phyloP scores from a whole-genome alignment of 2,797 vertebrate genomes.

The Diceros bicornis region DNA sequence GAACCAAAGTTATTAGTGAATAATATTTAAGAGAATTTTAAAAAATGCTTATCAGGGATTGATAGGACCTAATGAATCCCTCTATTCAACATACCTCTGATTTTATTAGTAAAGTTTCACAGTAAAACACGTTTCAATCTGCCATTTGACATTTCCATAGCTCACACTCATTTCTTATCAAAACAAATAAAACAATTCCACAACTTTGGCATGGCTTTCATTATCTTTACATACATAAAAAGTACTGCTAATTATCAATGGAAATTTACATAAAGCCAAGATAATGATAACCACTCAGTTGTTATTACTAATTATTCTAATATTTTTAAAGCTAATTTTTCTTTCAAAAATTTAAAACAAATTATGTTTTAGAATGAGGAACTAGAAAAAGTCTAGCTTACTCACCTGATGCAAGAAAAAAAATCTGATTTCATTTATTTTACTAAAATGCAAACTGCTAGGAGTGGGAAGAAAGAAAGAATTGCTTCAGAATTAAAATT shows the following conservation, averaged over 20 bases:
- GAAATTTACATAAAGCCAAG: slow-evolving; percentile 27
- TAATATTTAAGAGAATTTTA: slow-evolving; percentile 42
- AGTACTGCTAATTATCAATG: not conserved
- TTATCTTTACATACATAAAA: slow-evolving; percentile 52
- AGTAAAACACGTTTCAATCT: slow-evolving; percentile 60
- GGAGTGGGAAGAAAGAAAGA: slow-evolving; percentile 27
- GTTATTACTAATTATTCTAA: slow-evolving; percentile 55
- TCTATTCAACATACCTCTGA: not conserved
- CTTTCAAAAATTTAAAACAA: slow-evolving; percentile 60
- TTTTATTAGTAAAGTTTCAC: slow-evolving; percentile 60
- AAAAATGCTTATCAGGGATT: slow-evolving; percentile 38
- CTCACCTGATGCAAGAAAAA: slow-evolving; percentile 34
- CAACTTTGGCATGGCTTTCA: slow-evolving; percentile 33
- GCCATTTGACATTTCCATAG: slow-evolving; percentile 50
- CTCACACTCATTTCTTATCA: slow-evolving; percentile 41
- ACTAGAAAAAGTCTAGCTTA: slow-evolving; percentile 59
- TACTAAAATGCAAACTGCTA: slow-evolving; percentile 64
- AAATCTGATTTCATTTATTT: slow-evolving; percentile 49
- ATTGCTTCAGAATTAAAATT: slow-evolving; percentile 55
- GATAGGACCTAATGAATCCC: slow-evolving; percentile 16
- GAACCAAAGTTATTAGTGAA: slow-evolving; percentile 57
- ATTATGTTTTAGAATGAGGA: slow-evolving; percentile 41
- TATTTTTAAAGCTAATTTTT: slow-evolving; percentile 55
- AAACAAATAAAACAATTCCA: not conserved
- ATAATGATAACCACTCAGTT: slow-evolving; percentile 46